These are phyloP conservation scores for Drosophila anceps DNA, from an alignment of 2,888 invertebrate species.

Conservation along the genomic window DNA sequence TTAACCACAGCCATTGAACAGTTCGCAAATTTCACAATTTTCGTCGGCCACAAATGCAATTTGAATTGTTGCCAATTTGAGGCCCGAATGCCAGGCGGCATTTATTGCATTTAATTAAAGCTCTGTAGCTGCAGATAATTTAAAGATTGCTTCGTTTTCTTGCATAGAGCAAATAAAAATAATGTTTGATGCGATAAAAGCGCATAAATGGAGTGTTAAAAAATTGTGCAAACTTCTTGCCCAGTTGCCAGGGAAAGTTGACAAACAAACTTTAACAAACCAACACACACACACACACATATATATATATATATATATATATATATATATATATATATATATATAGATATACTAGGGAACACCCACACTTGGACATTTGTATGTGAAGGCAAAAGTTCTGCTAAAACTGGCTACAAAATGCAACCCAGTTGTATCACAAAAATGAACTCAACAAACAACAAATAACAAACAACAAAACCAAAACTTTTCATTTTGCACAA, in stretches of 20 bases:
- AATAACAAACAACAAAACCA: slow-evolving; percentile 24
- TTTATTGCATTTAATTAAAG: slow-evolving; percentile 3
- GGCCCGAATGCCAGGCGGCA: background rate
- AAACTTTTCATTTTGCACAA: slow-evolving; percentile 56
- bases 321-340: no score
- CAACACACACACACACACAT: slow-evolving; percentile 18
- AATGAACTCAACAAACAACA: slow-evolving; percentile 49
- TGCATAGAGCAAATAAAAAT: slow-evolving; percentile 10
- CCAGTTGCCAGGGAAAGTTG: slow-evolving; percentile 51
- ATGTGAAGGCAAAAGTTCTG: slow-evolving; percentile 41
- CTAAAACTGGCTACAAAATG: slow-evolving; percentile 60
- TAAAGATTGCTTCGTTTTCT: slow-evolving; percentile 17
- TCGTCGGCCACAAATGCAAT: slow-evolving; percentile 1
- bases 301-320: no score
- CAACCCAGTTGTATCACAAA: slow-evolving; percentile 51
- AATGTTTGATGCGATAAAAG: slow-evolving; percentile 44
- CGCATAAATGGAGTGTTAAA: slow-evolving; percentile 65
- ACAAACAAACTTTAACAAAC: slow-evolving; percentile 50
- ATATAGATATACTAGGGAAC: background rate
- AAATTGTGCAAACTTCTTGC: slow-evolving; percentile 56
- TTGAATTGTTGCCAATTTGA: slow-evolving; percentile 12
- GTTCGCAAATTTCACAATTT: slow-evolving; percentile 4
- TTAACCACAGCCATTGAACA: slow-evolving; percentile 30
- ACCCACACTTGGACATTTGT: slow-evolving; percentile 9
- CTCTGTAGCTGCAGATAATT: slow-evolving; percentile 1